These are phyloP conservation scores for Mylabris sibirica DNA, from an alignment of 2,888 invertebrate genomes.

Conservation along the genomic window DNA sequence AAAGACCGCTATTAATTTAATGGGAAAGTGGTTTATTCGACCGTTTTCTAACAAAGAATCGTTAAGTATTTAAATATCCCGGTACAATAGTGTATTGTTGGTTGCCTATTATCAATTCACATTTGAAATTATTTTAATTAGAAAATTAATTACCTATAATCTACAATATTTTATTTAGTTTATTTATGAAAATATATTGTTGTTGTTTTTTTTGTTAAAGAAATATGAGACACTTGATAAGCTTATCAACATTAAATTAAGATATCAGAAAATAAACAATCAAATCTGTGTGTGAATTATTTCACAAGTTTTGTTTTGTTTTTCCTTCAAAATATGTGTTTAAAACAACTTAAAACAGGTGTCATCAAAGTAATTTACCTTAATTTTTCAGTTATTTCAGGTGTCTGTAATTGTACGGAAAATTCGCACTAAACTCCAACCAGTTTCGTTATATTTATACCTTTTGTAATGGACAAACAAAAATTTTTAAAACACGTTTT, in stretches of 20 bases:
- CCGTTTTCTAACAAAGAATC: background rate
- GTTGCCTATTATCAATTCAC: background rate
- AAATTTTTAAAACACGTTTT: too few relatives aligned
- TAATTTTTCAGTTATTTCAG: too few relatives aligned
- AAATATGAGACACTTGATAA: background rate
- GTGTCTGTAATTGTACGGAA: too few relatives aligned
- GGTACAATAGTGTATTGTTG: background rate
- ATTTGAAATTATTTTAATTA: background rate
- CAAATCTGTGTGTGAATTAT: slow-evolving; percentile 1
- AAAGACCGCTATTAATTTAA: slow-evolving; percentile 23
- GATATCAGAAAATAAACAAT: background rate
- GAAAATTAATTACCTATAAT: background rate
- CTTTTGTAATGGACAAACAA: too few relatives aligned
- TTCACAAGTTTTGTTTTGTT: background rate
- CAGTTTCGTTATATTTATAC: too few relatives aligned
- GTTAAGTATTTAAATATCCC: background rate
- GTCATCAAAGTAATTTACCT: too few relatives aligned
- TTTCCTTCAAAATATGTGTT: background rate
- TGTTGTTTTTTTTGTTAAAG: background rate
- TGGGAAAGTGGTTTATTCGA: slow-evolving; percentile 34
- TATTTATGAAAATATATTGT: background rate
- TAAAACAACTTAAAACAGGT: too few relatives aligned
- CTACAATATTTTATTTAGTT: background rate
- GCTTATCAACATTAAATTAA: background rate
- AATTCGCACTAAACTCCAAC: too few relatives aligned